Conservation (phyloP, 2,888 invertebrate species). For the Nephrotoma flavescens region DNA sequence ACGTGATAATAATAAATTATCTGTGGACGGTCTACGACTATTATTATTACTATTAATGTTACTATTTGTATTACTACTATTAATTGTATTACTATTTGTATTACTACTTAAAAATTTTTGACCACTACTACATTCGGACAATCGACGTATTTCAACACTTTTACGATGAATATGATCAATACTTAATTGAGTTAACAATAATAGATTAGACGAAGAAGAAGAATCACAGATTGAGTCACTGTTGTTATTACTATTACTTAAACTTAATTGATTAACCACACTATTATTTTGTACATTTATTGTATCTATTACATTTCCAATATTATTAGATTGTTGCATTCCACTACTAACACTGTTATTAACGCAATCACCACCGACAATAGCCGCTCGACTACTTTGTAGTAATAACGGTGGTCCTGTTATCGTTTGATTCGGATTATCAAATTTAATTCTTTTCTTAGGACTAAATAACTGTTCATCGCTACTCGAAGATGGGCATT, state of each 20-base stretch:
- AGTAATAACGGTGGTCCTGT: not conserved
- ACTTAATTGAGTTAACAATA: not conserved
- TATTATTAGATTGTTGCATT: not conserved
- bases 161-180: slow-evolving; percentile 20
- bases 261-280: not conserved
- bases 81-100: slow-evolving; percentile 2
- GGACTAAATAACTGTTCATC: slow-evolving; percentile 46
- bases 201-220: slow-evolving; percentile 2
- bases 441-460: slow-evolving; percentile 49
- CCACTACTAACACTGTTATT: not conserved
- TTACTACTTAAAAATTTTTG: slow-evolving; percentile 1
- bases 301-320: not conserved
- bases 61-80: slow-evolving; percentile 2
- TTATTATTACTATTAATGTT: not conserved
- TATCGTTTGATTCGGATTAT: slow-evolving; percentile 17
- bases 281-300: not conserved
- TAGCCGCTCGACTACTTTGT: not conserved
- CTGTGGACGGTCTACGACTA: slow-evolving; percentile 37
- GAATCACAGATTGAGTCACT: slow-evolving; percentile 30
- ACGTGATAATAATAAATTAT: slow-evolving; percentile 14
- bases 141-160: slow-evolving; percentile 35
- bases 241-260: slow-evolving; percentile 8
- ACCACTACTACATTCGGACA: slow-evolving; percentile 32
- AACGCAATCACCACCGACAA: not conserved
- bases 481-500: slow-evolving; percentile 53